Evolutionary conservation across 2,113 vertebrate genomes (phyloP).

Genomic region (Serilophus lunatus): DNA sequence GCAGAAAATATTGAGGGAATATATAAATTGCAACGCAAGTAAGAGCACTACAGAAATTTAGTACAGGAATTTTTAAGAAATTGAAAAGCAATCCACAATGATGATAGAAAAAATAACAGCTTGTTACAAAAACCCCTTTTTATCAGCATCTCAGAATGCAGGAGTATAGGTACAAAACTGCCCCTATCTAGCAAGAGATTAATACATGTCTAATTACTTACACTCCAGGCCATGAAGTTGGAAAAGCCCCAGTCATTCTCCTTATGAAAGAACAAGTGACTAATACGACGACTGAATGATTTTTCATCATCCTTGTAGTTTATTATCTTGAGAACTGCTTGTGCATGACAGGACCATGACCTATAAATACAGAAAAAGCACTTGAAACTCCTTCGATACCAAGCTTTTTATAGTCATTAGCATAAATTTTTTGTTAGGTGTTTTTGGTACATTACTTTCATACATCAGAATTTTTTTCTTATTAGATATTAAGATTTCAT

Average conservation of each 20-base stretch:
- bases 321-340: constrained; percentile 98
- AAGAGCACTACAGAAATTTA: neutral
- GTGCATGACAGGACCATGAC: constrained; percentile 98
- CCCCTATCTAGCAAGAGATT: neutral
- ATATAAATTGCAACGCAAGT: neutral
- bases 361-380: constrained; percentile 71
- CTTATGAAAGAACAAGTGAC: constrained; percentile 99
- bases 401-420: neutral
- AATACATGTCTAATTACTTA: constrained; percentile 73
- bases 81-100: neutral
- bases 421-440: neutral
- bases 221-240: constrained; percentile 99
- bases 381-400: neutral
- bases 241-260: constrained; percentile 99
- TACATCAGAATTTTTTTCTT: neutral
- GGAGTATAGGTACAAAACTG: neutral
- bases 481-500: neutral
- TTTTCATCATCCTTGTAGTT: constrained; percentile 99
- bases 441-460: neutral
- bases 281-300: constrained; percentile 97
- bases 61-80: neutral
- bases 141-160: neutral
- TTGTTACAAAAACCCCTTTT: neutral
- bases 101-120: neutral
- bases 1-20: neutral